Percentiles rank a stretch among this genome's conserved stretches.
phyloP scores from a whole-genome alignment of 2,797 vertebrate species.

The Oreonectes daqikongensis region DNA sequence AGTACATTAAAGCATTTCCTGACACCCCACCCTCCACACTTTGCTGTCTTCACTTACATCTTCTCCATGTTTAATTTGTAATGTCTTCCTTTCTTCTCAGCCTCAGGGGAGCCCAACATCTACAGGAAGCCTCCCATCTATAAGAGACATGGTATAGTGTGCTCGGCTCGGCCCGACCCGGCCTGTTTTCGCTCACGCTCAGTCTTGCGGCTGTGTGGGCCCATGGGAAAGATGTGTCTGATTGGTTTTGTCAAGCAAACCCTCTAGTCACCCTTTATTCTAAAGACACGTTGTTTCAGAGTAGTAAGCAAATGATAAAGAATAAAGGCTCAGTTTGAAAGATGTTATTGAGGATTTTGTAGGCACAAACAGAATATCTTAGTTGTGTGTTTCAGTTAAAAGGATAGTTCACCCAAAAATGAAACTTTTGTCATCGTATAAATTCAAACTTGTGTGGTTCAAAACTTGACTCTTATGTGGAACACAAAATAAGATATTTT shows the following conservation, averaged over 20 bases:
- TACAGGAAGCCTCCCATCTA: constrained; percentile 99
- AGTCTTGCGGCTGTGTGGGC: constrained; percentile 32
- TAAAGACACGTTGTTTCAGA: constrained; percentile 1
- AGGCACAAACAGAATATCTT: not conserved
- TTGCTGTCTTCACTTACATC: constrained; percentile 50
- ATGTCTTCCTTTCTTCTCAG: constrained; percentile 81
- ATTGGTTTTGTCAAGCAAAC: constrained; percentile 22
- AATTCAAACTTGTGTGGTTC: no score
- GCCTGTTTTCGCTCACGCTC: constrained; percentile 26
- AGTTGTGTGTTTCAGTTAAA: not conserved
- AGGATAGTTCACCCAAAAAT: not conserved
- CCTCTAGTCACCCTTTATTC: not conserved
- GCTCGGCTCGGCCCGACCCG: constrained; percentile 29
- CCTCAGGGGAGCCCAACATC: constrained; percentile 95
- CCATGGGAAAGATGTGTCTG: constrained; percentile 48
- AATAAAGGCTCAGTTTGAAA: not conserved
- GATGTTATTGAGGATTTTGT: no score
- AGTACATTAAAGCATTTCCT: constrained; percentile 10
- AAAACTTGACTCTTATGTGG: no score
- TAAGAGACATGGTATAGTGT: constrained; percentile 87
- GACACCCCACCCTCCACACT: constrained; percentile 34
- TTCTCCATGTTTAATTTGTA: constrained; percentile 64
- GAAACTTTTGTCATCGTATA: no score
- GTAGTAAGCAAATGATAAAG: not conserved
- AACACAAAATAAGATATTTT: no score